A percentile compares a stretch with the other conserved stretches of the same genome.
Conservation (phyloP, 2,888 invertebrate species). For the Euzophera pinguis region DNA sequence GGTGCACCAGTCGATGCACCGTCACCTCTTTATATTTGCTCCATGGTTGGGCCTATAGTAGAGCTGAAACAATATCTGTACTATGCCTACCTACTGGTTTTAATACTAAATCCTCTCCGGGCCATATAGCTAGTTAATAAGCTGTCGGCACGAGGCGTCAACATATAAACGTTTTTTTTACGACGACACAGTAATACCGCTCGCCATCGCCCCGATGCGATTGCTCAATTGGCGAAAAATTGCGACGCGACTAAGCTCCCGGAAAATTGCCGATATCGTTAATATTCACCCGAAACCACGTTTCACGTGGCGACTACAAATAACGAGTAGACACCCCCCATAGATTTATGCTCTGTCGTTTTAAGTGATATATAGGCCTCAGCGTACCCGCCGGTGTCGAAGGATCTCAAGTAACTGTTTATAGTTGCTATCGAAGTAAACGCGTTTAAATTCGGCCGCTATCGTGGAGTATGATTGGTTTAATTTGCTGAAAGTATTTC, state of each 20-base stretch:
- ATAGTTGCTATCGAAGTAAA: constrained; percentile 29
- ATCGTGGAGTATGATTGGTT: constrained; percentile 16
- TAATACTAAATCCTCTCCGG: too few species aligned
- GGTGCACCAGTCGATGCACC: too few species aligned
- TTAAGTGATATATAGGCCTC: constrained; percentile 72
- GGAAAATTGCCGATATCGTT: constrained; percentile 80
- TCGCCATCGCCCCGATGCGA: constrained; percentile 51
- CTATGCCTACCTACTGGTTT: too few species aligned
- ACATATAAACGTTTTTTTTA: constrained; percentile 40
- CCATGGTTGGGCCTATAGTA: too few species aligned
- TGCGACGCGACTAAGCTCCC: constrained; percentile 75
- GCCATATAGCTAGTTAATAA: neutral
- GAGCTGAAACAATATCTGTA: too few species aligned
- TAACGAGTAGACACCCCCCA: constrained; percentile 70
- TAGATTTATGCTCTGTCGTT: constrained; percentile 76
- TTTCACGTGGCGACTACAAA: constrained; percentile 78
- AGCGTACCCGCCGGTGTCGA: constrained; percentile 38
- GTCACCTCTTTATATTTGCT: too few species aligned
- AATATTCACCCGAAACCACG: constrained; percentile 78
- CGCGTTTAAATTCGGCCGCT: constrained; percentile 33
- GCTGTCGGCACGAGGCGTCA: neutral
- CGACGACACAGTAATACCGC: constrained; percentile 37
- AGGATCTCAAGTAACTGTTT: constrained; percentile 59
- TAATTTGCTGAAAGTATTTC: neutral
- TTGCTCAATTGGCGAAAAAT: constrained; percentile 80